phyloP scores from a whole-genome alignment of 1,140 invertebrate genomes.

The Lordiphosa mommai region DNA sequence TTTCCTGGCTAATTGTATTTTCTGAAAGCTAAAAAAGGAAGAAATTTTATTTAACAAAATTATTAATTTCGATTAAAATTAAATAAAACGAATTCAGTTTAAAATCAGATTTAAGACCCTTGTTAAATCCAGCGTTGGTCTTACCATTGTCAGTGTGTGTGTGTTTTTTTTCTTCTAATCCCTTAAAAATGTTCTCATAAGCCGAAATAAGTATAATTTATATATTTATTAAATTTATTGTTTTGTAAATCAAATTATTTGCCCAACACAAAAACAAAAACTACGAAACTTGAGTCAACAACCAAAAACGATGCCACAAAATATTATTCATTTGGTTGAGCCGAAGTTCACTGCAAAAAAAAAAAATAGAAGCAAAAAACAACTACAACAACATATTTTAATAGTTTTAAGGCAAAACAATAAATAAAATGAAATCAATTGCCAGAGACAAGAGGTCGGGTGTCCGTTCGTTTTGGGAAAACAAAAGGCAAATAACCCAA shows the following conservation, averaged over 20 bases:
- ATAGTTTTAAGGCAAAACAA: slow-evolving; percentile 76
- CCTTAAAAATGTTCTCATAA: slow-evolving; percentile 45
- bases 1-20: too few relatives aligned
- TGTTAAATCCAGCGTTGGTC: too few relatives aligned
- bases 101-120: too few relatives aligned
- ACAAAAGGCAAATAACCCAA: slow-evolving; percentile 60
- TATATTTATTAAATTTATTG: slow-evolving; percentile 61
- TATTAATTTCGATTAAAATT: too few relatives aligned
- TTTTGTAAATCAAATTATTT: slow-evolving; percentile 76
- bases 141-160: too few relatives aligned
- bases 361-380: slow-evolving; percentile 35
- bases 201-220: slow-evolving; percentile 67
- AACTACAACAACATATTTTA: slow-evolving; percentile 53
- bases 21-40: too few relatives aligned
- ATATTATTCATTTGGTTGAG: slow-evolving; percentile 49
- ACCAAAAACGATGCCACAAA: slow-evolving; percentile 71
- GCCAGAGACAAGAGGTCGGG: slow-evolving; percentile 13
- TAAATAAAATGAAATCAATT: slow-evolving; percentile 78
- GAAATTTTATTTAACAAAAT: too few relatives aligned
- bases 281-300: slow-evolving; percentile 66
- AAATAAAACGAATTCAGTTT: too few relatives aligned
- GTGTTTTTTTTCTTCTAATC: slow-evolving; percentile 22
- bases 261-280: slow-evolving; percentile 36
- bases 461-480: slow-evolving; percentile 22
- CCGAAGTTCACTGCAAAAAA: slow-evolving; percentile 29